Conservation (phyloP, 2,113 vertebrate genomes). For the Salvator merianae region DNA sequence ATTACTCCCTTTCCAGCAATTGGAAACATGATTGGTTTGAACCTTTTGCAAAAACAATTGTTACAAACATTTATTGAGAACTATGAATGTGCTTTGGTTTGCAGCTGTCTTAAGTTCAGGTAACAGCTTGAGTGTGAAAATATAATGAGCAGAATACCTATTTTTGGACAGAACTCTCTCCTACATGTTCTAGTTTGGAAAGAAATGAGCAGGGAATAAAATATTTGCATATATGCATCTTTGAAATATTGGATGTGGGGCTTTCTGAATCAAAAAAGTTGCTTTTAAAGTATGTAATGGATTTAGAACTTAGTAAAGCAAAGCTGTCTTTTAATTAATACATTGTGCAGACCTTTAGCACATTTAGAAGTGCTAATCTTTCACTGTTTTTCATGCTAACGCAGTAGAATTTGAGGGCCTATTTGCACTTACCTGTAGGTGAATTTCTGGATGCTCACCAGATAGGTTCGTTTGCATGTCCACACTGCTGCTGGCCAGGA, state of each 20-base stretch:
- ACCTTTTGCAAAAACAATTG: not conserved
- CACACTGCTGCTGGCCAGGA: too few relatives aligned
- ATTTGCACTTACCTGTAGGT: too few relatives aligned
- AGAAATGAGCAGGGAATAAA: not conserved
- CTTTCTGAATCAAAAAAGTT: too few relatives aligned
- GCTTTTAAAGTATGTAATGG: not conserved
- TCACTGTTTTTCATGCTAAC: too few relatives aligned
- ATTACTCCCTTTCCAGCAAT: not conserved
- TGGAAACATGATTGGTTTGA: not conserved
- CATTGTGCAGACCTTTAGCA: rapidly evolving
- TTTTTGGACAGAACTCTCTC: not conserved
- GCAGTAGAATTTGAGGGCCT: too few relatives aligned
- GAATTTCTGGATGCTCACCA: too few relatives aligned
- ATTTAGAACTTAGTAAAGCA: not conserved
- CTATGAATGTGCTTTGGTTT: not conserved
- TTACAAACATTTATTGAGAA: too few relatives aligned
- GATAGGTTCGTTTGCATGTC: too few relatives aligned
- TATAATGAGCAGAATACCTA: not conserved
- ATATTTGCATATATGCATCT: not conserved
- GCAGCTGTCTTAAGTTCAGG: not conserved
- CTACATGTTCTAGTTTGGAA: not conserved
- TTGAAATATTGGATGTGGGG: not conserved
- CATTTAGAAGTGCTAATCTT: not conserved
- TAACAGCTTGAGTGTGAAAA: not conserved
- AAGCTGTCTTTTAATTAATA: not conserved